Percentiles rank a stretch among this genome's conserved stretches.
These are phyloP conservation scores for Clusia tigrina DNA, from an alignment of 2,888 invertebrate genomes.

Conservation along the genomic window DNA sequence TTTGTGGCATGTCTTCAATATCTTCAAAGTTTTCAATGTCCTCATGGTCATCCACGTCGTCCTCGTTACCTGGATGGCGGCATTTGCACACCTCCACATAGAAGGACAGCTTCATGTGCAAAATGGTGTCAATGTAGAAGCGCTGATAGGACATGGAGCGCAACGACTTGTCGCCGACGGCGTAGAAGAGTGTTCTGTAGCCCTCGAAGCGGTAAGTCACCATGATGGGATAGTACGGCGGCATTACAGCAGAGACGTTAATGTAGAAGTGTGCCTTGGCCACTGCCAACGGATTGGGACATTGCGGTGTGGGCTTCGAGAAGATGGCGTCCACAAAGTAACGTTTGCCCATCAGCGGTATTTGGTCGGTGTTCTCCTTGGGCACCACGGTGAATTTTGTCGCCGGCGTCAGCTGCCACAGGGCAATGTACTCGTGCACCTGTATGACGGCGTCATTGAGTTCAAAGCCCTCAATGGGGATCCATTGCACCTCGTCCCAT, in stretches of 20 bases:
- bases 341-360: conserved; percentile 42
- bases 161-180: conserved; percentile 40
- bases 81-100: conserved; percentile 48
- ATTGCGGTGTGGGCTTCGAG: conserved; percentile 53
- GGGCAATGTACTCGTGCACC: conserved; percentile 48
- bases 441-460: conserved; percentile 39
- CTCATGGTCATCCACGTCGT: not conserved
- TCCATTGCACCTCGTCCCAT: conserved; percentile 25
- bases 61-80: conserved; percentile 34
- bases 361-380: conserved; percentile 33
- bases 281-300: conserved; percentile 58
- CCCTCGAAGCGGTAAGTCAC: conserved; percentile 58
- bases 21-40: not conserved
- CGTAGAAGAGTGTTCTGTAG: conserved; percentile 47
- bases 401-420: conserved; percentile 51
- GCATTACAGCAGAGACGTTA: conserved; percentile 45
- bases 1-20: too few species aligned
- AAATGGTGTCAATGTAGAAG: conserved; percentile 50
- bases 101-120: conserved; percentile 51
- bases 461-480: conserved; percentile 43
- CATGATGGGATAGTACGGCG: conserved; percentile 49
- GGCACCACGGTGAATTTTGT: conserved; percentile 53
- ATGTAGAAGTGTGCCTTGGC: conserved; percentile 58
- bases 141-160: conserved; percentile 46
- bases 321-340: conserved; percentile 55